Conservation (phyloP, 2,113 vertebrate species). For the Columba janthina region DNA sequence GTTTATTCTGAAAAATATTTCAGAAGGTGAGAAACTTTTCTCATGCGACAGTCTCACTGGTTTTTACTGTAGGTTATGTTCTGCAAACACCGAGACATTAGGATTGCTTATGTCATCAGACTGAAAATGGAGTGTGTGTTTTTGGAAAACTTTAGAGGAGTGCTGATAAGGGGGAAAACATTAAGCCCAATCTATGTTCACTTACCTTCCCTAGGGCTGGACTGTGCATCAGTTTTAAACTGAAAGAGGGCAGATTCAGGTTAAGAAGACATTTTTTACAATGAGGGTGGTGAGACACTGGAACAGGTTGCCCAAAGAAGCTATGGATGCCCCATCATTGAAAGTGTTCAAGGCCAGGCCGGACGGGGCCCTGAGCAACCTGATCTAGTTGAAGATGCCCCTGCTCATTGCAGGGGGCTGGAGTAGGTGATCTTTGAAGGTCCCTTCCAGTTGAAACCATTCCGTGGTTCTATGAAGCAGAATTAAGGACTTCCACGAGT, state of each 20-base stretch:
- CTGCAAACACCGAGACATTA: not conserved
- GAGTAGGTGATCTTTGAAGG: not conserved
- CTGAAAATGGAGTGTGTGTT: not conserved
- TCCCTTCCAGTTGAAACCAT: not conserved
- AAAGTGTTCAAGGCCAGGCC: not conserved
- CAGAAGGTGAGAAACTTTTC: not conserved
- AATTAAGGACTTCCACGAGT: not conserved
- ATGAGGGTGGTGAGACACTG: not conserved
- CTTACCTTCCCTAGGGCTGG: not conserved
- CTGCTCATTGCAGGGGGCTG: not conserved
- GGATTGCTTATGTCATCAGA: not conserved
- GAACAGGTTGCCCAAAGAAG: not conserved
- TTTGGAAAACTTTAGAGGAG: not conserved
- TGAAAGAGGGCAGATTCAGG: not conserved
- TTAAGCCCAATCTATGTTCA: not conserved
- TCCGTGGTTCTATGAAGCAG: not conserved
- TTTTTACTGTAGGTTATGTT: not conserved
- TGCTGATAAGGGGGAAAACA: not conserved
- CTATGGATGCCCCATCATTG: not conserved
- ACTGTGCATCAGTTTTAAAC: not conserved
- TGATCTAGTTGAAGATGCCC: not conserved
- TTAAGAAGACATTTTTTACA: not conserved
- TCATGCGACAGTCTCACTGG: not conserved
- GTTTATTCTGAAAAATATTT: conserved; percentile 12
- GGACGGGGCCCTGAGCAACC: not conserved